Evolutionary conservation across 1,140 invertebrate species (phyloP).

Genomic region (Daktulosphaira vitifoliae): DNA sequence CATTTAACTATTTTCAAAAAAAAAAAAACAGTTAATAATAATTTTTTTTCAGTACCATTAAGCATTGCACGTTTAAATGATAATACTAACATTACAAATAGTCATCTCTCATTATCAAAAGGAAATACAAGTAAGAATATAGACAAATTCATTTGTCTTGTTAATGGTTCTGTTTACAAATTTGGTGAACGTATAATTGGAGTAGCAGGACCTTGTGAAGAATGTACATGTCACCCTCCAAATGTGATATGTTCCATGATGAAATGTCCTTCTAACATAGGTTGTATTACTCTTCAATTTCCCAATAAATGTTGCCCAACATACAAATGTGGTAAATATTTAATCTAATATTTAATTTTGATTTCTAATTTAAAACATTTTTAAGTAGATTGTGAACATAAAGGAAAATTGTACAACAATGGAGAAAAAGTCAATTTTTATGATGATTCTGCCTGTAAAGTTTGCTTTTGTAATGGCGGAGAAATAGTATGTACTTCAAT

Average conservation of each 20-base stretch:
- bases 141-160: neutral
- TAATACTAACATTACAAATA: neutral
- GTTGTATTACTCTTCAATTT: slow-evolving; percentile 61
- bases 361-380: neutral
- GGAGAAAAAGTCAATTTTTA: slow-evolving; percentile 60
- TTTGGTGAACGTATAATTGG: neutral
- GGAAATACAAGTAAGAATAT: neutral
- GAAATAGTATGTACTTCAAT: slow-evolving; percentile 65
- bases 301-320: slow-evolving; percentile 67
- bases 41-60: slow-evolving; percentile 27
- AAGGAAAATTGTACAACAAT: slow-evolving; percentile 62
- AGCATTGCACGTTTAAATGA: slow-evolving; percentile 12
- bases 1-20: no score
- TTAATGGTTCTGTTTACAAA: slow-evolving; percentile 18
- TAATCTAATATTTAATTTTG: neutral
- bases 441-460: slow-evolving; percentile 58
- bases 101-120: neutral
- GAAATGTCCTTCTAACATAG: slow-evolving; percentile 44
- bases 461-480: slow-evolving; percentile 68
- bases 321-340: slow-evolving; percentile 62
- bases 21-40: no score
- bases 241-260: slow-evolving; percentile 38
- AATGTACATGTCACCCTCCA: slow-evolving; percentile 39
- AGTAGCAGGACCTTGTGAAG: slow-evolving; percentile 39
- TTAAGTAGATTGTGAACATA: slow-evolving; percentile 59